Base-by-base conservation (phyloP, 1,140 invertebrate genomes). In the Bombus superbus region DNA sequence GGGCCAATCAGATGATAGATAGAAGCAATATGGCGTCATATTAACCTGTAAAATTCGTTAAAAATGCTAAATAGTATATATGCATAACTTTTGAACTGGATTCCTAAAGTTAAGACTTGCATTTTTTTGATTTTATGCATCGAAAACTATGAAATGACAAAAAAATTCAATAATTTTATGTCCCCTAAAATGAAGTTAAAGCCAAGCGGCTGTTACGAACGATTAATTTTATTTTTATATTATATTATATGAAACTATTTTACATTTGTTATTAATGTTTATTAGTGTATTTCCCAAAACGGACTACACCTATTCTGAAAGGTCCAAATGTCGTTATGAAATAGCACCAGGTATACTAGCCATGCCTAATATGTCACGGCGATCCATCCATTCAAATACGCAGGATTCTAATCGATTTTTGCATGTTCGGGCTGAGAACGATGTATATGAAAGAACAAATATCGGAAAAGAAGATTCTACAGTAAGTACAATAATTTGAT, bases 361-460 rank as follows among this genome's bases (percentile, higher is more conserved):
- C 35, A 97, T 98, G 96, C 97, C 97, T 3, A 98, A 98, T 92
- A 98, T 98, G 97, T 98, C 97, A 1, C 96, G 97, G 28, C 96
- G 96, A 73, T 96, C 97, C 68, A 93, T 96, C 85, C 94, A 94
- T 82, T 92, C 92, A 62, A 90, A 93, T 64, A 10, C 35, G 3
- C 44, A 92, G 44, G 92, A 78, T 59, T 82, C 86, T 59, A 94
- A 88, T 86, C 90, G 90, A 71, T 85, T 87, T 75, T 92, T 91
- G 3, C 44, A 86, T 78, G 73, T 88, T 84, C 72, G 88, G 18
- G 64, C 86, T 6, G 88, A 92, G 59, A 86, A 85, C 72, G 78
- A 80, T 53, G 74, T 84, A 13, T 53, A 64, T 22, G 87, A 92
- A 38, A 74, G 80, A n/a, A 28, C 72, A 10, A 90, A 88, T 53